A percentile compares a stretch with the other conserved stretches of the same genome.
Conservation (phyloP, 2,113 vertebrate genomes). For the Hemiprocne comata region DNA sequence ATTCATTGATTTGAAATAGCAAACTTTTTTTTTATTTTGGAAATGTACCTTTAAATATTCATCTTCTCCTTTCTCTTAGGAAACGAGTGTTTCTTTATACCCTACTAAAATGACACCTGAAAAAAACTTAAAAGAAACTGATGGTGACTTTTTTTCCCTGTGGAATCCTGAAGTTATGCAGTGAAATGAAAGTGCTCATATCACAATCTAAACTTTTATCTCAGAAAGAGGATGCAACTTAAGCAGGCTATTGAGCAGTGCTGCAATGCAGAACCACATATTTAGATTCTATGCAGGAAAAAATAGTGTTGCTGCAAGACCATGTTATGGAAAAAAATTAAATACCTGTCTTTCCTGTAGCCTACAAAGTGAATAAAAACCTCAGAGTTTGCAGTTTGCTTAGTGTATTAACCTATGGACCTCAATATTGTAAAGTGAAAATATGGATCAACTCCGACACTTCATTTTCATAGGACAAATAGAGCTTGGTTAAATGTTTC, state of each 20-base stretch:
- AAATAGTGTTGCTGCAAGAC: not conserved
- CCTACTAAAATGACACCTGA: not conserved
- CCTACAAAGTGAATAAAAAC: not conserved
- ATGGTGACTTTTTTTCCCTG: not conserved
- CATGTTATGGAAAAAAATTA: not conserved
- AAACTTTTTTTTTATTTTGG: constrained; percentile 17
- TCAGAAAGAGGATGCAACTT: not conserved
- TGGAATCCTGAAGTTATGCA: not conserved
- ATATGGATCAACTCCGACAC: constrained; percentile 28
- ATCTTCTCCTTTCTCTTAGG: not conserved
- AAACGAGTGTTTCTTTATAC: not conserved
- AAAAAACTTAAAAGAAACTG: not conserved
- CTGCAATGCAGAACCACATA: constrained; percentile 19
- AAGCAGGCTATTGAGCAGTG: not conserved
- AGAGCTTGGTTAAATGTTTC: constrained; percentile 66
- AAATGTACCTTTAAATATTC: constrained; percentile 41
- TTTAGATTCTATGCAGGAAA: constrained; percentile 29
- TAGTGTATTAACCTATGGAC: constrained; percentile 43
- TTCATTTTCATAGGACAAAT: constrained; percentile 63
- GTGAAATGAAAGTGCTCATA: not conserved
- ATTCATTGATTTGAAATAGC: not conserved
- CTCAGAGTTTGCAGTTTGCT: constrained; percentile 5
- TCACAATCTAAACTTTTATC: not conserved
- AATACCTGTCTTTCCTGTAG: not conserved
- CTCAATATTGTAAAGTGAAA: constrained; percentile 47